Evolutionary conservation across 2,888 invertebrate genomes (phyloP), one percentile per base, ranked within the genome.

Genomic region (Busseola fusca): DNA sequence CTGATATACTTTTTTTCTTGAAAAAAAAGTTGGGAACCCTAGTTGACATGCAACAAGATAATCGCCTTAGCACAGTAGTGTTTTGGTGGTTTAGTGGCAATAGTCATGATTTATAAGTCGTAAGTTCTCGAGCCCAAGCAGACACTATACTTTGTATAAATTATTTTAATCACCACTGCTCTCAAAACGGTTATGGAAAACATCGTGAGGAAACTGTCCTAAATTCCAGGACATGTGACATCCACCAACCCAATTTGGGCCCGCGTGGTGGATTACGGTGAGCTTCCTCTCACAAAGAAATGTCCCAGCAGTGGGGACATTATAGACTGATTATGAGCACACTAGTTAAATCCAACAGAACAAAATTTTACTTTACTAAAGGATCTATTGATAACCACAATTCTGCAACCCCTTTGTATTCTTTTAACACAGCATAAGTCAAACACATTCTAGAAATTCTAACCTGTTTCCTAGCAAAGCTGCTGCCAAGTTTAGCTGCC

Each of bases 381-480:
- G 14, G 25, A 52, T 14, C 25, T 25, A n/a, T 4, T 60, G 27
- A 42, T 27, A 21, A 37, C 37, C 9, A 42, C 12, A 42, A 25
- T 5, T 37, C 40, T 21, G 27, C 18, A 42, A 58, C 14, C 9
- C 7, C 18, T 18, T n/a, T n/a, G 6, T 34, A 34, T 6, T 4
- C n/a, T n/a, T n/a, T 16, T 0, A 42, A 40, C 18, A 25, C 14
- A 0, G 12, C 52, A 85, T 27, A 45, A 40, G 14, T n/a, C 54
- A 25, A 16, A 25, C 5, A 48, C 10, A 18, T 37, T 52, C 12
- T 25, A 2, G 21, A 30, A 59, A 27, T 37, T n/a, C 52, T 3
- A 92, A 97, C 97, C 96, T 97, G 98, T 88, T 97, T 97, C 90
- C 97, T 98, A 30, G 99, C 99, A 94, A 99, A 99, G 77, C 96